phyloP scores from a whole-genome alignment of 2,888 invertebrate genomes.

The Nemapogon koenigi region DNA sequence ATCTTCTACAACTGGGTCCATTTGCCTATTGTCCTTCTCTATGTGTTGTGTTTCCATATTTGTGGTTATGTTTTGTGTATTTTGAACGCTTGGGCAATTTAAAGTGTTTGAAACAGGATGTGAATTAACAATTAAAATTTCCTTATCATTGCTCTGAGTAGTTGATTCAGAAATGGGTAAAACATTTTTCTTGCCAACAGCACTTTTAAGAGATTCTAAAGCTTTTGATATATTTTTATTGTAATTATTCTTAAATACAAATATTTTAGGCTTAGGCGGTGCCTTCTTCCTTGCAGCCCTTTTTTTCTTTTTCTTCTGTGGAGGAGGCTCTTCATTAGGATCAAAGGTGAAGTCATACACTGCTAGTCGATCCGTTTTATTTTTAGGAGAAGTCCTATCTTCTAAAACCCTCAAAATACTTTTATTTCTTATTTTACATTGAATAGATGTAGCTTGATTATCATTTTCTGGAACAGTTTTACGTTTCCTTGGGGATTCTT shows the following conservation, averaged over 20 bases:
- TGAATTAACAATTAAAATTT: background rate
- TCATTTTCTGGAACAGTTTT: no score
- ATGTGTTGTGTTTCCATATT: no score
- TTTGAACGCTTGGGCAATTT: no score
- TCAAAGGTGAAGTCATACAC: conserved; percentile 57
- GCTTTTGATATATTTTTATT: conserved; percentile 43
- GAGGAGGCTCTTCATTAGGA: conserved; percentile 47
- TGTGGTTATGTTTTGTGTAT: no score
- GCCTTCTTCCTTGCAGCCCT: conserved; percentile 27
- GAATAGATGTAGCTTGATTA: no score
- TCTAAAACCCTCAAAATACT: conserved; percentile 30
- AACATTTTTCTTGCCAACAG: conserved; percentile 21
- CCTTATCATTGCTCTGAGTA: background rate
- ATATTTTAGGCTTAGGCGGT: conserved; percentile 30
- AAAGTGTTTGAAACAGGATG: background rate
- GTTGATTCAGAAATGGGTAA: background rate
- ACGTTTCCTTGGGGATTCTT: no score
- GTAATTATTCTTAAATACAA: conserved; percentile 35
- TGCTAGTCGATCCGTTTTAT: conserved; percentile 29
- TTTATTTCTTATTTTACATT: conserved; percentile 13
- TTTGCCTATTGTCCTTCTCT: no score
- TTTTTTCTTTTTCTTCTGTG: conserved; percentile 45
- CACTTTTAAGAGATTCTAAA: conserved; percentile 34
- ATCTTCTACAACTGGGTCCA: no score
- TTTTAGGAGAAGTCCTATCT: conserved; percentile 23